A percentile compares a stretch with the other conserved stretches of the same genome.
These are phyloP conservation scores for Cephus nigrinus DNA, from an alignment of 2,888 invertebrate genomes.

Conservation along the genomic window DNA sequence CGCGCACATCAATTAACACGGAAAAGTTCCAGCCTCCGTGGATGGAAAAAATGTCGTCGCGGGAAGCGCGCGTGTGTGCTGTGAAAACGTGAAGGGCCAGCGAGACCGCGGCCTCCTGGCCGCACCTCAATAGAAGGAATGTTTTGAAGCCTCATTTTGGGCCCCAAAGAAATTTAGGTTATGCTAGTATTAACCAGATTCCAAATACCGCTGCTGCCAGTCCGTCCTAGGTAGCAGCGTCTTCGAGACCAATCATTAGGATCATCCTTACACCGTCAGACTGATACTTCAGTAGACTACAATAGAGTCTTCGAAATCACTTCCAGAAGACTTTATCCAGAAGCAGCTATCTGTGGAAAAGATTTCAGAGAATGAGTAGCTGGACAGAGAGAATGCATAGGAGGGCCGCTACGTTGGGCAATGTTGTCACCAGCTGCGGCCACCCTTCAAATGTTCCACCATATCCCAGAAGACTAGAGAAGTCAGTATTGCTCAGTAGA, in stretches of 20 bases:
- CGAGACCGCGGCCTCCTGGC: background rate
- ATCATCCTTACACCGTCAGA: background rate
- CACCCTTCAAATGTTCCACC: constrained; percentile 80
- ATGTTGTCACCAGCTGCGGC: constrained; percentile 91
- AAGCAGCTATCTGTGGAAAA: background rate
- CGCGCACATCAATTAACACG: background rate
- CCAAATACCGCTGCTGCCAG: background rate
- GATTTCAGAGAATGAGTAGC: constrained; percentile 77
- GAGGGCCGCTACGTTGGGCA: constrained; percentile 89
- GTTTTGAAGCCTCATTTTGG: background rate
- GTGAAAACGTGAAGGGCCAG: constrained; percentile 13
- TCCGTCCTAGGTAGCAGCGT: constrained; percentile 3
- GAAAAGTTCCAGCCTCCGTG: background rate
- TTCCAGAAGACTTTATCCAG: background rate
- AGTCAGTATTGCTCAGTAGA: constrained; percentile 57
- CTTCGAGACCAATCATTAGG: background rate
- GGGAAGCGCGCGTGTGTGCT: constrained; percentile 1
- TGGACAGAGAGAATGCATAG: constrained; percentile 94
- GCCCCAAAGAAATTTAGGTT: constrained; percentile 1
- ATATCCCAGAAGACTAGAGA: constrained; percentile 86
- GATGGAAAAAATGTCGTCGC: constrained; percentile 22
- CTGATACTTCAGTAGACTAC: background rate
- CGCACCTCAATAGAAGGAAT: background rate
- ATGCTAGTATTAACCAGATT: background rate
- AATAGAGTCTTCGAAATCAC: background rate